A percentile compares a stretch with the other conserved stretches of the same genome.
Conservation (phyloP, 2,888 invertebrate genomes). For the Emmelina monodactyla region DNA sequence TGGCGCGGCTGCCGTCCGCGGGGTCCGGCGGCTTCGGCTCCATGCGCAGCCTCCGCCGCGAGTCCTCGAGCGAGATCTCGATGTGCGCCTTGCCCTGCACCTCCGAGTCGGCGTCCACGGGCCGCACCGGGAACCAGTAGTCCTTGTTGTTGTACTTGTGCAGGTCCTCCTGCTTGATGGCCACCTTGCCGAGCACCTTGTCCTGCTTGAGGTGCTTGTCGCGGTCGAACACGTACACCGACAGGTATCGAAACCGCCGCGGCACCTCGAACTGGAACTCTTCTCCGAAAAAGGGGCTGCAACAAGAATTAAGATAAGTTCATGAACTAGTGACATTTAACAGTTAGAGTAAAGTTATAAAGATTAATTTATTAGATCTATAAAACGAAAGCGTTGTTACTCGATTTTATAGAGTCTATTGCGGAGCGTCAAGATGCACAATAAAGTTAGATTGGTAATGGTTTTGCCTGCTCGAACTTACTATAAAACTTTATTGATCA, state of each 20-base stretch:
- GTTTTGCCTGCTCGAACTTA: too few species aligned
- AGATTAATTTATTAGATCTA: too few species aligned
- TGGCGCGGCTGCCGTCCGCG: slow-evolving; percentile 42
- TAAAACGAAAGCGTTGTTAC: too few species aligned
- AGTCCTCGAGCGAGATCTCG: slow-evolving; percentile 75
- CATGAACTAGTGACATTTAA: too few species aligned
- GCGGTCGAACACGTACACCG: slow-evolving; percentile 88
- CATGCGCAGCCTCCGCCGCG: slow-evolving; percentile 57
- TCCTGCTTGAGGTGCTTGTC: slow-evolving; percentile 86
- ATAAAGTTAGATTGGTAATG: too few species aligned
- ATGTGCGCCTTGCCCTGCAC: slow-evolving; percentile 91
- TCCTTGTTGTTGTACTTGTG: slow-evolving; percentile 90
- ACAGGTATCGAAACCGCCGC: slow-evolving; percentile 85
- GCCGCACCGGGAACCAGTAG: slow-evolving; percentile 88
- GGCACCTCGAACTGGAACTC: slow-evolving; percentile 95
- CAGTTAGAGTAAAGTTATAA: too few species aligned
- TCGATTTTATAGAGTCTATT: too few species aligned
- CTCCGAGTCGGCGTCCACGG: slow-evolving; percentile 89
- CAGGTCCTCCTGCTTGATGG: slow-evolving; percentile 86
- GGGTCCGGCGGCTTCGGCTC: slow-evolving; percentile 60
- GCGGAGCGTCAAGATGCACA: too few species aligned
- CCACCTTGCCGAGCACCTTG: slow-evolving; percentile 81
- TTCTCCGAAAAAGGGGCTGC: slow-evolving; percentile 89
- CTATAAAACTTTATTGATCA: too few species aligned
- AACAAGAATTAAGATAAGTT: slow-evolving; percentile 49